A percentile compares a stretch with the other conserved stretches of the same genome.
Conservation (phyloP, 1,140 invertebrate species). For the Pogonomyrmex barbatus region DNA sequence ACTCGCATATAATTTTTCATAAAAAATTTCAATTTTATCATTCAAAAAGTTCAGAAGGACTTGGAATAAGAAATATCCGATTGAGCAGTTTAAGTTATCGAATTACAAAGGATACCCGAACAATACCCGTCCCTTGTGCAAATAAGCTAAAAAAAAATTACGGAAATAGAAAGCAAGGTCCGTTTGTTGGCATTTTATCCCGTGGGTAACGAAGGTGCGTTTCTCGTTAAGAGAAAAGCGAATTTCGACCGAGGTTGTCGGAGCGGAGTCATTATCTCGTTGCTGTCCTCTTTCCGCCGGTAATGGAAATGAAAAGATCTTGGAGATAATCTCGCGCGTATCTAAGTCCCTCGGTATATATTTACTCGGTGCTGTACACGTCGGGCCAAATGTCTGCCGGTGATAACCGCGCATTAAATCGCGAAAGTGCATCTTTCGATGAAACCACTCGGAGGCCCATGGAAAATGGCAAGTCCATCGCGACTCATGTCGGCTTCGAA, state of each 20-base stretch:
- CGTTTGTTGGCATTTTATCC: constrained; percentile 45
- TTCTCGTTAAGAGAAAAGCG: constrained; percentile 57
- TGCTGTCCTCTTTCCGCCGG: not conserved
- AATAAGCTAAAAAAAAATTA: constrained; percentile 19
- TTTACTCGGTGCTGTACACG: constrained; percentile 6
- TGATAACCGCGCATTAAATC: constrained; percentile 44
- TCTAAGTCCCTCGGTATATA: not conserved
- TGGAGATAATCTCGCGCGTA: constrained; percentile 35
- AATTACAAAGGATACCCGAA: not conserved
- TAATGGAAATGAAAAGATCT: constrained; percentile 36
- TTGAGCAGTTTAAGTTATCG: not conserved
- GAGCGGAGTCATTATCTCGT: constrained; percentile 49
- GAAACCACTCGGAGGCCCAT: not conserved
- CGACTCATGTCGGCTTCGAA: not conserved
- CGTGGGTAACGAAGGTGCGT: constrained; percentile 48
- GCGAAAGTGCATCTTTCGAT: not conserved
- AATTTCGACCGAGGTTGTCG: not conserved
- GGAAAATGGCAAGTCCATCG: constrained; percentile 14
- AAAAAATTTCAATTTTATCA: not conserved
- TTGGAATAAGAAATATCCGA: not conserved
- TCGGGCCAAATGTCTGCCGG: constrained; percentile 18
- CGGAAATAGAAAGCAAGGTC: constrained; percentile 32
- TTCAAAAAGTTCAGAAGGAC: not conserved
- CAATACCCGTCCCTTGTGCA: constrained; percentile 29
- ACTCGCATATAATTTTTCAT: not conserved